These are phyloP conservation scores for Heteronetta atricapilla DNA, from an alignment of 2,113 vertebrate genomes.

Conservation along the genomic window DNA sequence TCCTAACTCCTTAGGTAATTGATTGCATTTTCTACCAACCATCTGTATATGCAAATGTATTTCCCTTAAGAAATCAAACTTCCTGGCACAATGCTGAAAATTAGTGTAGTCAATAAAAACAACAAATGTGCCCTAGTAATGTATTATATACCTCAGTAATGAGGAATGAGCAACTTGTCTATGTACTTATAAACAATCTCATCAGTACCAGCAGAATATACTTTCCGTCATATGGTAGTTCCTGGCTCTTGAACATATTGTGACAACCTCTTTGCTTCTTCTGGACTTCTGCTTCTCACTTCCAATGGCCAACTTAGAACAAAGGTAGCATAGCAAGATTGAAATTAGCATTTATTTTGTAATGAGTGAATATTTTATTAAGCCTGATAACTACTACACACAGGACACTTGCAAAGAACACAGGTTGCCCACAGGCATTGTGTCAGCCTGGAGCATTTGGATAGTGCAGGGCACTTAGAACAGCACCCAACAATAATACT, in stretches of 20 bases:
- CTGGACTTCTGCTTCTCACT: neutral
- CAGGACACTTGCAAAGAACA: neutral
- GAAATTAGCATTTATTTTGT: neutral
- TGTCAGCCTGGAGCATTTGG: neutral
- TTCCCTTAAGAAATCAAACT: neutral
- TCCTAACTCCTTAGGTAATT: neutral
- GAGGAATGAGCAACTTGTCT: neutral
- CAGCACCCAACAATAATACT: neutral
- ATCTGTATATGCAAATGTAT: neutral
- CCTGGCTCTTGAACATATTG: neutral
- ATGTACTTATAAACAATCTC: neutral
- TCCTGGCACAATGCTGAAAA: neutral
- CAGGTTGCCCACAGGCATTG: neutral
- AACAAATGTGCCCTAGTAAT: neutral
- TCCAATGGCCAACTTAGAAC: neutral
- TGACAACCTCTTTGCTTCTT: neutral
- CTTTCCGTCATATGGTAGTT: neutral
- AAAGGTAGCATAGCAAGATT: neutral
- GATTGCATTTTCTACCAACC: neutral
- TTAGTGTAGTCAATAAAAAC: neutral
- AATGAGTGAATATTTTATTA: neutral
- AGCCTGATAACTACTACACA: neutral
- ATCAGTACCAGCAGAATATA: neutral
- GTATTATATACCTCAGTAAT: neutral
- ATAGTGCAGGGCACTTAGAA: neutral